A percentile compares a stretch with the other conserved stretches of the same genome.
phyloP scores from a whole-genome alignment of 35 echinoderm and acorn worm genomes.

The Apostichopus japonicus region DNA sequence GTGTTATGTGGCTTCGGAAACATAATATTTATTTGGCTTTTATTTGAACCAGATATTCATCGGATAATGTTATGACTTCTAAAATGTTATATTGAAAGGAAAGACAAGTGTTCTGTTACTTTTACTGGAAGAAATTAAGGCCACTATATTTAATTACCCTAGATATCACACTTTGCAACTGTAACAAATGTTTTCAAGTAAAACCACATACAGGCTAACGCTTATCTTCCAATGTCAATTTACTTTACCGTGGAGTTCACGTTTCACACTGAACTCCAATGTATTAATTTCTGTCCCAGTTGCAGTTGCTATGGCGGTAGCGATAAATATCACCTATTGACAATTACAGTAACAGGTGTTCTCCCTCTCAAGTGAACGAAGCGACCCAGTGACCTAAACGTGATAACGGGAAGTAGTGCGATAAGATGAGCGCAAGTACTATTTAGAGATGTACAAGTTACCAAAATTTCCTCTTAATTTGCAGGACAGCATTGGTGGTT shows the following conservation, averaged over 20 bases:
- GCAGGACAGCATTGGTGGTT: conserved; percentile 75
- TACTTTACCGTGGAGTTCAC: no score
- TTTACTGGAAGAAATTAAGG: neutral
- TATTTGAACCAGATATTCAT: no score
- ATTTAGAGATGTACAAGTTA: neutral
- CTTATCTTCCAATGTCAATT: neutral
- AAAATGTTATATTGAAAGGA: no score
- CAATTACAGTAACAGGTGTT: neutral
- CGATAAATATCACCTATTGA: neutral
- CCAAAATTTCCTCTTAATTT: neutral
- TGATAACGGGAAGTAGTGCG: neutral
- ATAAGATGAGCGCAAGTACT: neutral
- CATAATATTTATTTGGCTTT: no score
- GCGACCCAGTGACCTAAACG: neutral
- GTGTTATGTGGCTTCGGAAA: no score
- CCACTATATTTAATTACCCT: conserved; percentile 19
- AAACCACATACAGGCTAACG: neutral
- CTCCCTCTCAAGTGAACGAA: neutral
- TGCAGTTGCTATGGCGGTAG: neutral
- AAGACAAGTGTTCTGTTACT: neutral
- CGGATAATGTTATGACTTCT: no score
- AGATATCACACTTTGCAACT: neutral
- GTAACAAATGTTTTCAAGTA: neutral
- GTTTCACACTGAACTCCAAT: neutral
- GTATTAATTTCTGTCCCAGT: conserved; percentile 17